Conservation (phyloP, 2,888 invertebrate species). For the Plagodis pulveraria region DNA sequence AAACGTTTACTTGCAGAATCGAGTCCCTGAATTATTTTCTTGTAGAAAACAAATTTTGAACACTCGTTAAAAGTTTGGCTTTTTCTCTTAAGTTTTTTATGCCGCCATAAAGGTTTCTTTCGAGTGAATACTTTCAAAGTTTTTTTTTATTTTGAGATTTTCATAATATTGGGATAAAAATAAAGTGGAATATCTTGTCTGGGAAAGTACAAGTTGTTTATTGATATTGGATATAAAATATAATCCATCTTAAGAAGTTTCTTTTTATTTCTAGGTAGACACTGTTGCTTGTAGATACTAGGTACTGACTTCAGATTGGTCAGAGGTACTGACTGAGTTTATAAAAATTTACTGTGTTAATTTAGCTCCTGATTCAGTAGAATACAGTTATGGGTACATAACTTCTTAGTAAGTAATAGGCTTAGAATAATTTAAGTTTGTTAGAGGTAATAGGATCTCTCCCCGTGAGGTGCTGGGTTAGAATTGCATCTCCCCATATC, state of each 20-base stretch:
- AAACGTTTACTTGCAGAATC: too few species aligned
- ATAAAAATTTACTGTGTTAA: too few species aligned
- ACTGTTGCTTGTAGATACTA: background rate
- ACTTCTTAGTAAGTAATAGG: too few species aligned
- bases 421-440: too few species aligned
- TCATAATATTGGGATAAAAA: slow-evolving; percentile 23
- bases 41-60: slow-evolving; percentile 33
- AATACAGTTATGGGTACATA: too few species aligned
- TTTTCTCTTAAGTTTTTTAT: slow-evolving; percentile 33
- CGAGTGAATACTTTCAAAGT: slow-evolving; percentile 28
- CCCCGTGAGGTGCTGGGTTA: too few species aligned
- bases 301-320: background rate
- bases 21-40: slow-evolving; percentile 17
- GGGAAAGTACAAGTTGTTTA: slow-evolving; percentile 11
- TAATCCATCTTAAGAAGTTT: background rate
- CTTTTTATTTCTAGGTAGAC: background rate
- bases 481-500: too few species aligned
- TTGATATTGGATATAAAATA: slow-evolving; percentile 13
- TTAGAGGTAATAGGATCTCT: too few species aligned
- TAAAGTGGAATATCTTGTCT: slow-evolving; percentile 16
- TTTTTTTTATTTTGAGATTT: slow-evolving; percentile 23
- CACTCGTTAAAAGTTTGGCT: slow-evolving; percentile 41
- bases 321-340: too few species aligned
- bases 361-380: too few species aligned
- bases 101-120: slow-evolving; percentile 28